Percentiles rank a stretch among this genome's conserved stretches.
These are phyloP conservation scores for Alethe castanea DNA, from an alignment of 2,113 vertebrate species.

Conservation along the genomic window DNA sequence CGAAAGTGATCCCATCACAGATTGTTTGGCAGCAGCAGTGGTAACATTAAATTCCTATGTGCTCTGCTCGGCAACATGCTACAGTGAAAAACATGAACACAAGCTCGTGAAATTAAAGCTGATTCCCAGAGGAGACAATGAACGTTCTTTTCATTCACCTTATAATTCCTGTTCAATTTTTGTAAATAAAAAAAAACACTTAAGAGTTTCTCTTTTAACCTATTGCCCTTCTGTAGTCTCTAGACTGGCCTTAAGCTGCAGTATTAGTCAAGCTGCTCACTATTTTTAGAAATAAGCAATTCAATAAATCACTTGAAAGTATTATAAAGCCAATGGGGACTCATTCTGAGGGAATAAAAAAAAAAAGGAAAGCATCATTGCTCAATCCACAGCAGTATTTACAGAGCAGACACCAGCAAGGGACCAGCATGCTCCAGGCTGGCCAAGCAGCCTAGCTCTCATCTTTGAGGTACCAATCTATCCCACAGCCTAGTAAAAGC, in stretches of 20 bases:
- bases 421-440: not conserved
- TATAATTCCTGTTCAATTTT: not conserved
- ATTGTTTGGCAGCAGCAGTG: not conserved
- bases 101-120: not conserved
- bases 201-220: not conserved
- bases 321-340: not conserved
- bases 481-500: not conserved
- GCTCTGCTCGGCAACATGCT: not conserved
- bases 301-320: not conserved
- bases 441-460: not conserved
- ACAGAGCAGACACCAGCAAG: not conserved
- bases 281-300: conserved; percentile 16
- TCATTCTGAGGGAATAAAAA: not conserved
- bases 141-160: not conserved
- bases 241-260: not conserved
- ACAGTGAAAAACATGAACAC: not conserved
- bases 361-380: not conserved
- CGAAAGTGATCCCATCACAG: not conserved
- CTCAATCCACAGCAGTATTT: not conserved
- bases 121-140: not conserved
- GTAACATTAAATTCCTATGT: not conserved
- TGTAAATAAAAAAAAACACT: not conserved
- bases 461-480: not conserved
- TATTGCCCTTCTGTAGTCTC: not conserved
- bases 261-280: not conserved